Conservation (phyloP, 1,140 invertebrate species). For the Asobara japonica region DNA sequence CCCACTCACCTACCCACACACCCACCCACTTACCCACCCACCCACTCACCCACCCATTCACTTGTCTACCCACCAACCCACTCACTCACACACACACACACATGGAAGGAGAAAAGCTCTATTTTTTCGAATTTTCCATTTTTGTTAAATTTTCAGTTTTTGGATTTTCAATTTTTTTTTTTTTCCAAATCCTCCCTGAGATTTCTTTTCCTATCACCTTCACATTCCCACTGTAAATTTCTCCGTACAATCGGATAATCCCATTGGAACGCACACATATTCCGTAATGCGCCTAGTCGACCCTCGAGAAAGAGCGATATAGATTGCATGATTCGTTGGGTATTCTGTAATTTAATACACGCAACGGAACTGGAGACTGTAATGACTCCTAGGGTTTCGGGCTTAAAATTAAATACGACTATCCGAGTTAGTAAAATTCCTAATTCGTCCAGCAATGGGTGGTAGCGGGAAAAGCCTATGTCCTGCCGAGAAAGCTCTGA, state of each 20-base stretch:
- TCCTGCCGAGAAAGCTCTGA: conserved; percentile 30
- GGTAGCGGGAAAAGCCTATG: not conserved
- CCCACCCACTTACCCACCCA: no score
- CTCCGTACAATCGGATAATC: conserved; percentile 42
- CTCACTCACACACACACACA: no score
- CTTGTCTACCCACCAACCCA: no score
- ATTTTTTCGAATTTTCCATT: no score
- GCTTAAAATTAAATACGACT: conserved; percentile 68
- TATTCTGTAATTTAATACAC: conserved; percentile 62
- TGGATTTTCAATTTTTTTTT: conserved; percentile 1
- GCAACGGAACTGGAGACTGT: conserved; percentile 61
- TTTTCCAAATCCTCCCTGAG: not conserved
- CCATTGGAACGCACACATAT: conserved; percentile 40
- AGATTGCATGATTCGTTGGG: conserved; percentile 28
- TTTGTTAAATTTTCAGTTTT: no score
- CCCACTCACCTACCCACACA: no score
- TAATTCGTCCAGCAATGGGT: conserved; percentile 59
- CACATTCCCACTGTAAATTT: no score
- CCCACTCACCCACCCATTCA: no score
- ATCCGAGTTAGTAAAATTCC: conserved; percentile 67
- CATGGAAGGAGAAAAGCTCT: no score
- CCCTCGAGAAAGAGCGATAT: conserved; percentile 18
- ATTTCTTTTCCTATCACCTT: no score
- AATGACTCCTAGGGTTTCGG: conserved; percentile 66
- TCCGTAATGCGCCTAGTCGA: conserved; percentile 37